These are phyloP conservation scores for Misgurnus mizolepis DNA, from an alignment of 2,113 vertebrate species.

Conservation along the genomic window DNA sequence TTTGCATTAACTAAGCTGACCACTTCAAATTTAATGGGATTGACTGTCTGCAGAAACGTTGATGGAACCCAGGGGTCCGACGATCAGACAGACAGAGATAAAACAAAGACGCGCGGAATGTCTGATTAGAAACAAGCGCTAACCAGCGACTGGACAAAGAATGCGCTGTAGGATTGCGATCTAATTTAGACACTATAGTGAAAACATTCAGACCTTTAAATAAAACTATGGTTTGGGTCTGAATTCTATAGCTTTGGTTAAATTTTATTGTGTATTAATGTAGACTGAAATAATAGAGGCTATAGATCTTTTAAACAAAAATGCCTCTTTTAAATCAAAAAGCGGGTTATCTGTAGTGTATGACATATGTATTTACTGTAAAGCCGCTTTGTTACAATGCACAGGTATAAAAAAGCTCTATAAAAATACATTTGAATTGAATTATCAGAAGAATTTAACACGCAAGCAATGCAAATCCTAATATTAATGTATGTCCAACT, in stretches of 20 bases:
- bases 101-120: slow-evolving; percentile 52
- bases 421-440: too few species aligned
- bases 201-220: too few species aligned
- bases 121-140: slow-evolving; percentile 51
- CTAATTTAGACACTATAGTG: neutral
- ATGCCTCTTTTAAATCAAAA: neutral
- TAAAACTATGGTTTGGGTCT: too few species aligned
- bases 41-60: slow-evolving; percentile 47
- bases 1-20: neutral
- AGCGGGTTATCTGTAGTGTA: too few species aligned
- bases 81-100: slow-evolving; percentile 56
- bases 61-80: slow-evolving; percentile 50
- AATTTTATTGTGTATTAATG: neutral
- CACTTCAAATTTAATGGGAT: slow-evolving; percentile 27
- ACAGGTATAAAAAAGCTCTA: too few species aligned
- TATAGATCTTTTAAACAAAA: neutral
- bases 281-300: neutral
- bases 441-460: neutral
- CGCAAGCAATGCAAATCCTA: too few species aligned
- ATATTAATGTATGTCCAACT: neutral
- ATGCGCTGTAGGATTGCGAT: neutral
- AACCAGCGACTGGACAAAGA: neutral
- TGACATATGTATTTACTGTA: too few species aligned
- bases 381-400: too few species aligned
- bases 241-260: too few species aligned